A percentile compares a stretch with the other conserved stretches of the same genome.
phyloP scores from a whole-genome alignment of 2,113 vertebrate genomes.

The Rallus limicola region DNA sequence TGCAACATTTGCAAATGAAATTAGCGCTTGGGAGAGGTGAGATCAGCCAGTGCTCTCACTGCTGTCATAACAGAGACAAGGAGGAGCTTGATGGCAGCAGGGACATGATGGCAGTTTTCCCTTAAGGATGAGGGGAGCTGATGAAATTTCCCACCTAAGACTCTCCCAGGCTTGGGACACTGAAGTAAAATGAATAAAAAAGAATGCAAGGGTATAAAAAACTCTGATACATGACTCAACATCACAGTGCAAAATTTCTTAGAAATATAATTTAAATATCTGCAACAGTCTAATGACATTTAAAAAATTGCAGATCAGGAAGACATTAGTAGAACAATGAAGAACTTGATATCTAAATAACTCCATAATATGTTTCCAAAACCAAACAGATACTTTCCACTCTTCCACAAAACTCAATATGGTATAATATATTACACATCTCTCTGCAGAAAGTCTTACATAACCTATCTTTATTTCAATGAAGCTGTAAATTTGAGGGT shows the following conservation, averaged over 20 bases:
- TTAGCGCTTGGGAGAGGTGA: constrained; percentile 22
- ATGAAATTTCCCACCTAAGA: constrained; percentile 19
- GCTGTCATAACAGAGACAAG: not conserved
- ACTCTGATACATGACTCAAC: not conserved
- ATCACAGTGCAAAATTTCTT: not conserved
- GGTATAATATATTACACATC: constrained; percentile 1
- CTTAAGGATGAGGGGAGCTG: not conserved
- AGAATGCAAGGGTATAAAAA: not conserved
- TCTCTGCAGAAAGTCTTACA: not conserved
- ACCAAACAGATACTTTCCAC: constrained; percentile 30
- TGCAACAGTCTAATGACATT: not conserved
- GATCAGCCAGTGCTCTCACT: not conserved
- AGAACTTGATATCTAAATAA: constrained; percentile 28
- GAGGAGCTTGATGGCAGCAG: not conserved
- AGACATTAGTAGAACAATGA: constrained; percentile 25
- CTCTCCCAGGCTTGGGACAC: not conserved
- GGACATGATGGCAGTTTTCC: not conserved
- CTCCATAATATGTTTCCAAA: constrained; percentile 22
- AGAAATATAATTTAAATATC: not conserved
- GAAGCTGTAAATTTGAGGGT: not conserved
- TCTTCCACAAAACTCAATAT: constrained; percentile 20
- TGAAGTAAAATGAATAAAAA: not conserved
- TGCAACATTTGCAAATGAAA: constrained; percentile 48
- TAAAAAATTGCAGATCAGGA: constrained; percentile 11
- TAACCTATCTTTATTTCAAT: not conserved